Evolutionary conservation across 1,140 invertebrate species (phyloP).

Genomic region (Bacillus rossius): DNA sequence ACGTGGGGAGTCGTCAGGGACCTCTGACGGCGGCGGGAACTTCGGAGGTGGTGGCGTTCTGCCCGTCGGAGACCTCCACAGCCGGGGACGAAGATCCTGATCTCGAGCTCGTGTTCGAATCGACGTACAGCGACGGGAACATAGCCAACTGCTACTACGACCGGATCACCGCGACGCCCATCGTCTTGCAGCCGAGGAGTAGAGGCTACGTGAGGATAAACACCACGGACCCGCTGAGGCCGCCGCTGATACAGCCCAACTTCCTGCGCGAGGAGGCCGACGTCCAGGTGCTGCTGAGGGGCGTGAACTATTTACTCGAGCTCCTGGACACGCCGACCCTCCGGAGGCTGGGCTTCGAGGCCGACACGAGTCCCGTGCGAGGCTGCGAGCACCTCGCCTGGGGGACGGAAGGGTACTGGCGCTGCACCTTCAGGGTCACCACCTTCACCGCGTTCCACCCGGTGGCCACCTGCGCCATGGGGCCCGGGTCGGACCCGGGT

Average conservation of each 20-base stretch:
- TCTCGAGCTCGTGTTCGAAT: conserved; percentile 58
- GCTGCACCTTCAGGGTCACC: no score
- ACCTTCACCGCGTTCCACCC: conserved; percentile 87
- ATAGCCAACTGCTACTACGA: no score
- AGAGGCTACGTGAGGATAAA: conserved; percentile 35
- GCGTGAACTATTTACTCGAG: no score
- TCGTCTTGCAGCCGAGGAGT: conserved; percentile 51
- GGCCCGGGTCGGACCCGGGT: conserved; percentile 30
- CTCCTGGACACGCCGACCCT: conserved; percentile 66
- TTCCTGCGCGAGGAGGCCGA: conserved; percentile 81
- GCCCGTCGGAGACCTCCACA: conserved; percentile 43
- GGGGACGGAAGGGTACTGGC: conserved; percentile 64
- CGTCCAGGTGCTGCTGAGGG: conserved; percentile 65
- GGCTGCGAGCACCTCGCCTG: conserved; percentile 80
- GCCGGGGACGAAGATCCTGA: conserved; percentile 47
- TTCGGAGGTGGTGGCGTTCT: conserved; percentile 49
- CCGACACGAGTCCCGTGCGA: conserved; percentile 62
- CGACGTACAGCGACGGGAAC: no score
- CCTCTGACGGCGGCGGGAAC: conserved; percentile 46
- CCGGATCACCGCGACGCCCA: conserved; percentile 37
- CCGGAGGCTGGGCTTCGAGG: conserved; percentile 64
- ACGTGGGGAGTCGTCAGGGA: conserved; percentile 38
- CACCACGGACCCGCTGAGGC: conserved; percentile 17
- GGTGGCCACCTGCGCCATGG: conserved; percentile 24
- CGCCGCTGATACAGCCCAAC: conserved; percentile 86